phyloP scores from a whole-genome alignment of 1,140 invertebrate species.

The Micrasema minimum region DNA sequence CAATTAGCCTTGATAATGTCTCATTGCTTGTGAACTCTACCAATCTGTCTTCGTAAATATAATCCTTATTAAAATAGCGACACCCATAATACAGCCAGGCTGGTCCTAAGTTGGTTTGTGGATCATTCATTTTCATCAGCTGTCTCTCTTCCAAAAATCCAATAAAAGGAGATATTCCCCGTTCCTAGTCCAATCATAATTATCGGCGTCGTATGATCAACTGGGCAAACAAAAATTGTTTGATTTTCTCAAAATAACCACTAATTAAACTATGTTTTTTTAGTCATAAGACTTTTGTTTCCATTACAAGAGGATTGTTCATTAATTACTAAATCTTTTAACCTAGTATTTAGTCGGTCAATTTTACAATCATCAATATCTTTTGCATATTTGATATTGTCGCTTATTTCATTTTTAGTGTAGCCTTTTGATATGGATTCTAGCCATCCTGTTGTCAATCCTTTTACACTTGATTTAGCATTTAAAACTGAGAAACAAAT shows the following conservation, averaged over 20 bases:
- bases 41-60: conserved; percentile 71
- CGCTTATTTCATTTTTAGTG: background rate
- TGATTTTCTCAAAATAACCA: conserved; percentile 74
- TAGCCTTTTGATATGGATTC: conserved; percentile 55
- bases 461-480: conserved; percentile 67
- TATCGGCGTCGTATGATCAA: conserved; percentile 69
- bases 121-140: conserved; percentile 55
- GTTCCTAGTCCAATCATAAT: conserved; percentile 87
- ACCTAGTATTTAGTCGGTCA: background rate
- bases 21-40: conserved; percentile 49
- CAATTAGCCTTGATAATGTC: conserved; percentile 41
- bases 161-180: conserved; percentile 83
- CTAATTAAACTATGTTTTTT: conserved; percentile 57
- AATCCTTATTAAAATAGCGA: conserved; percentile 74
- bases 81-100: conserved; percentile 82
- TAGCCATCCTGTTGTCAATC: conserved; percentile 77
- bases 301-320: background rate
- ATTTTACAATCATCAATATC: background rate
- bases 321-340: background rate
- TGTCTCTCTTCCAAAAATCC: conserved; percentile 72
- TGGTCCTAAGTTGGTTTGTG: conserved; percentile 58
- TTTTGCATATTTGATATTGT: conserved; percentile 1
- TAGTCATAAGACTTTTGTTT: too few relatives aligned
- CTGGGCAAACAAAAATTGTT: conserved; percentile 68
- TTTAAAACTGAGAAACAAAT: conserved; percentile 78